phyloP scores from a whole-genome alignment of 2,888 invertebrate species.

The Tenthredo notha region DNA sequence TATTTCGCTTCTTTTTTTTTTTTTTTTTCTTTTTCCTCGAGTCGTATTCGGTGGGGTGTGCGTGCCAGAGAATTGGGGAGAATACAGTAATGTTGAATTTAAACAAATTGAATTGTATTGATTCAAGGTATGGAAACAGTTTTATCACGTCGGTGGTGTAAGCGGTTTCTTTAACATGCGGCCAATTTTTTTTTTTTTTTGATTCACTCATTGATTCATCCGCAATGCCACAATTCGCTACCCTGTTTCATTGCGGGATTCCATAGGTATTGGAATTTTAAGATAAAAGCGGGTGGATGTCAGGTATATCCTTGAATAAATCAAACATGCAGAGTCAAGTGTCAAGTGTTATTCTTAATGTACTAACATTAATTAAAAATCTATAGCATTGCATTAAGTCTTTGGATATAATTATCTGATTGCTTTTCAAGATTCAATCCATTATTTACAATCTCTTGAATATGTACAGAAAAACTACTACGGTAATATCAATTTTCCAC shows the following conservation, averaged over 20 bases:
- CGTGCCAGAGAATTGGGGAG: neutral
- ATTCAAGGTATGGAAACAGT: neutral
- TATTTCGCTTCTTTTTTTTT: neutral
- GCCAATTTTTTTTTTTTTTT: neutral
- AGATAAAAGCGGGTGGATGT: neutral
- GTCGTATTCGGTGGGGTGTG: neutral
- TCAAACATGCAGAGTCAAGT: neutral
- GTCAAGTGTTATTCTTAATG: neutral
- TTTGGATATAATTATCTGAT: neutral
- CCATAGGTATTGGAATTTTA: neutral
- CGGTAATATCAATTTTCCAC: too few species aligned
- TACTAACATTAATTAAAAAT: neutral
- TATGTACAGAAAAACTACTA: too few species aligned
- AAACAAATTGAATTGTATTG: conserved; percentile 22
- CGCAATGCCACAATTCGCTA: neutral
- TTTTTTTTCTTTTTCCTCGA: neutral
- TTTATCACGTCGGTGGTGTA: neutral
- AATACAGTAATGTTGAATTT: neutral
- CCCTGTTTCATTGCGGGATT: neutral
- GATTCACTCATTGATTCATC: neutral
- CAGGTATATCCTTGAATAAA: neutral
- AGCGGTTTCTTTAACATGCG: neutral
- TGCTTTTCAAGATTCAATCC: neutral
- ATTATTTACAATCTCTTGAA: neutral
- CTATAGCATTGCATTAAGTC: neutral